Evolutionary conservation across 2,888 invertebrate genomes (phyloP).

Genomic region (Cosmorhoe ocellata): DNA sequence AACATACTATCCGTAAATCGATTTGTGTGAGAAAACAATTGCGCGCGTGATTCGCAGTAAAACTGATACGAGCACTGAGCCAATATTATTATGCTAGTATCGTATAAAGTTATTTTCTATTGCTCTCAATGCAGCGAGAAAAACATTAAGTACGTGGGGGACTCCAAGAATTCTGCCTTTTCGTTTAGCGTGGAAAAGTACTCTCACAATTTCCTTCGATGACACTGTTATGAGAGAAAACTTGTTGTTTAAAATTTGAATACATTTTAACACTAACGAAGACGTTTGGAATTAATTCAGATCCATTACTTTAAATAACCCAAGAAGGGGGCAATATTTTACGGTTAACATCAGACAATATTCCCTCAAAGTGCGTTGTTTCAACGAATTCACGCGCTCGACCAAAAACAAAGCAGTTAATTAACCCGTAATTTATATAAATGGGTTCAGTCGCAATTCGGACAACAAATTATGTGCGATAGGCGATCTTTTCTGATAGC

Average conservation of each 20-base stretch:
- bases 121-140: slow-evolving; percentile 9
- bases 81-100: slow-evolving; percentile 62
- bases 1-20: slow-evolving; percentile 55
- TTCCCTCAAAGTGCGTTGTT: slow-evolving; percentile 56
- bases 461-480: slow-evolving; percentile 67
- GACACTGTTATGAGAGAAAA: slow-evolving; percentile 15
- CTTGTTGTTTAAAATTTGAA: slow-evolving; percentile 13
- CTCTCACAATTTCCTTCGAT: slow-evolving; percentile 1
- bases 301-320: slow-evolving; percentile 29
- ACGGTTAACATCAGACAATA: slow-evolving; percentile 50
- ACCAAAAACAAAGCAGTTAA: slow-evolving; percentile 68
- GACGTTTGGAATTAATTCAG: slow-evolving; percentile 30
- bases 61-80: slow-evolving; percentile 43
- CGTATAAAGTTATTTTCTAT: slow-evolving; percentile 21
- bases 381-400: slow-evolving; percentile 63
- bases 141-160: slow-evolving; percentile 8
- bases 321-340: slow-evolving; percentile 50
- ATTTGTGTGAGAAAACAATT: slow-evolving; percentile 67
- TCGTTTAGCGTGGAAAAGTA: slow-evolving; percentile 2
- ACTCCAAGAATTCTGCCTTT: slow-evolving; percentile 1
- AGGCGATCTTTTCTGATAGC: slow-evolving; percentile 55
- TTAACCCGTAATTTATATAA: slow-evolving; percentile 73
- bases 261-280: slow-evolving; percentile 20
- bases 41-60: slow-evolving; percentile 40
- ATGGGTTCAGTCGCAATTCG: slow-evolving; percentile 62